A percentile compares a stretch with the other conserved stretches of the same genome.
phyloP scores from a whole-genome alignment of 2,888 invertebrate genomes.

The Meliscaeva auricollis region DNA sequence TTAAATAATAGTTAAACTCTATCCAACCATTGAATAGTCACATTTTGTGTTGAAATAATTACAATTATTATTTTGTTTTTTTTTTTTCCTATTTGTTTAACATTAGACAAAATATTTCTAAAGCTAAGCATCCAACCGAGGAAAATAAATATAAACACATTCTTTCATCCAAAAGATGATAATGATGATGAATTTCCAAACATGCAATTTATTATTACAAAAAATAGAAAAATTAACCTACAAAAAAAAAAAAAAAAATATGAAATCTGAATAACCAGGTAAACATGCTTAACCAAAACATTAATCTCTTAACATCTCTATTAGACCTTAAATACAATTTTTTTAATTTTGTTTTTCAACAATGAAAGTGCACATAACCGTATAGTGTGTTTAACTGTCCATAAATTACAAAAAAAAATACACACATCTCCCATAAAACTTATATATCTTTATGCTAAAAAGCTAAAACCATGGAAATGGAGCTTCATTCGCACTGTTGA shows the following conservation, averaged over 20 bases:
- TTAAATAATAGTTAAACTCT: conserved; percentile 50
- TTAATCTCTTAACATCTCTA: conserved; percentile 75
- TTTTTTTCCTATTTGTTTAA: background rate
- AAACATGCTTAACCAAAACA: conserved; percentile 68
- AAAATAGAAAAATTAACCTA: background rate
- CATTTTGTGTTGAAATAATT: conserved; percentile 20
- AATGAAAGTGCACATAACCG: conserved; percentile 71
- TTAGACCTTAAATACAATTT: conserved; percentile 36
- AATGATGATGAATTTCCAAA: conserved; percentile 39
- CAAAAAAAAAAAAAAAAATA: conserved; percentile 27
- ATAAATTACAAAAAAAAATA: conserved; percentile 58
- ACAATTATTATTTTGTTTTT: background rate
- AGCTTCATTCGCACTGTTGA: conserved; percentile 66
- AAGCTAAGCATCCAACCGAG: conserved; percentile 59
- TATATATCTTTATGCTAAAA: conserved; percentile 1
- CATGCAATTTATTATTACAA: conserved; percentile 65
- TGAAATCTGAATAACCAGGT: conserved; percentile 52
- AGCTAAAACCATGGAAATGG: conserved; percentile 44
- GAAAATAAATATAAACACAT: conserved; percentile 56
- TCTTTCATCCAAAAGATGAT: conserved; percentile 38
- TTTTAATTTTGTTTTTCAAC: conserved; percentile 11
- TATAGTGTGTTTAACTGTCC: conserved; percentile 74
- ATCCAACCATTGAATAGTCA: conserved; percentile 49
- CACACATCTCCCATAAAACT: conserved; percentile 11
- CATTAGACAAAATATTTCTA: conserved; percentile 17